Percentiles rank a stretch among this genome's conserved stretches.
Evolutionary conservation across 2,888 invertebrate species (phyloP).

Genomic region (Polymixis flavicincta): DNA sequence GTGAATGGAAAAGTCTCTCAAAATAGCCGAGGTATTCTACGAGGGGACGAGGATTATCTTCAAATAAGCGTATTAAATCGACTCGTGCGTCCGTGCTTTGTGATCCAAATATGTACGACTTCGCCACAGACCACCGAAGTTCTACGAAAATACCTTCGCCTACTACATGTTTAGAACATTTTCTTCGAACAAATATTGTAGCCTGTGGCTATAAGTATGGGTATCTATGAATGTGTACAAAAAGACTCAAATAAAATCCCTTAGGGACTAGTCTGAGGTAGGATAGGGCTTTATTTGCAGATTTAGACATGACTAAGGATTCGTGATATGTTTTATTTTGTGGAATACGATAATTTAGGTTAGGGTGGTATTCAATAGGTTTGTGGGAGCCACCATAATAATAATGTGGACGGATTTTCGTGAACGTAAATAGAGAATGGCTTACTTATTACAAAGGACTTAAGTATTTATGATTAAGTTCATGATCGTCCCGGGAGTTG

Average conservation of each 20-base stretch:
- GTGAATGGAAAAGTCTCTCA: constrained; percentile 61
- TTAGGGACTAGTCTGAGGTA: constrained; percentile 73
- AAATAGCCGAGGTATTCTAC: constrained; percentile 76
- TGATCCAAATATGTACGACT: constrained; percentile 83
- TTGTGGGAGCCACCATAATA: constrained; percentile 19
- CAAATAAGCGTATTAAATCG: constrained; percentile 87
- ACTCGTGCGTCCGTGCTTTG: constrained; percentile 79
- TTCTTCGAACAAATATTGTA: constrained; percentile 36
- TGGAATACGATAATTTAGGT: constrained; percentile 75
- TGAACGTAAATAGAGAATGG: background rate
- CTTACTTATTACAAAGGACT: background rate
- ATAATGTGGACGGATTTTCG: background rate
- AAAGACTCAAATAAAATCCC: constrained; percentile 66
- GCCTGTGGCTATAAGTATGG: constrained; percentile 63
- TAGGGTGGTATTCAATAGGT: constrained; percentile 57
- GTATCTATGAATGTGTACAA: constrained; percentile 62
- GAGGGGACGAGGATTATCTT: constrained; percentile 81
- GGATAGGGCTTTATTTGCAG: constrained; percentile 79
- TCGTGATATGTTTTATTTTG: constrained; percentile 75
- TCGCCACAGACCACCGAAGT: constrained; percentile 64
- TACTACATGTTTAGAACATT: constrained; percentile 45
- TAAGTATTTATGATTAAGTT: background rate
- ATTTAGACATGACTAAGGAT: constrained; percentile 79
- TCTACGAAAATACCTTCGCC: constrained; percentile 11
- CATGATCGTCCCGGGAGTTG: background rate